Evolutionary conservation across 2,888 invertebrate genomes (phyloP).

Genomic region (Priocnemis perturbator): DNA sequence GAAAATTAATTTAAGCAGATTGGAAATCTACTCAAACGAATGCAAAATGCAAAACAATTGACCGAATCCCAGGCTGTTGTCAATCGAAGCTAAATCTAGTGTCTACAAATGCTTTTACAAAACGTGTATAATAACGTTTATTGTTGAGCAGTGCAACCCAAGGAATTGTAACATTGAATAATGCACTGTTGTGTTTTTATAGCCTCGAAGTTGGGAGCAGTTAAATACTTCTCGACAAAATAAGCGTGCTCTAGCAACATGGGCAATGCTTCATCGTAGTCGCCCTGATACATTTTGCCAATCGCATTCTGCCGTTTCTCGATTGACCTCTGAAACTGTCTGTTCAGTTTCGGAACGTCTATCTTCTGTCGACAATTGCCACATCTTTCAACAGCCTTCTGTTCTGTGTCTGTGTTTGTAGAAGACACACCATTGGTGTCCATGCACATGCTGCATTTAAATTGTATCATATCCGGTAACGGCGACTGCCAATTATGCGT

Average conservation of each 20-base stretch:
- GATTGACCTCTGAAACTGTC: conserved; percentile 59
- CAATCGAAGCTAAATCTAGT: too few species aligned
- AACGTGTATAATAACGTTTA: too few species aligned
- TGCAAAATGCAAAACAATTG: too few species aligned
- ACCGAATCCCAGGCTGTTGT: too few species aligned
- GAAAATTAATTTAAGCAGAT: too few species aligned
- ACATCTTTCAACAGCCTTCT: conserved; percentile 25
- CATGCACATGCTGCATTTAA: conserved; percentile 62
- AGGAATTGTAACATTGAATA: conserved; percentile 71
- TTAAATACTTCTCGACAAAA: conserved; percentile 63
- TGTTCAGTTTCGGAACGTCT: conserved; percentile 56
- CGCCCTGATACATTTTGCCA: conserved; percentile 65
- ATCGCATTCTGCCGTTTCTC: conserved; percentile 62
- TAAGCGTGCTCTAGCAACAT: conserved; percentile 63
- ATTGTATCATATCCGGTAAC: conserved; percentile 52
- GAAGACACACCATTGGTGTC: not conserved
- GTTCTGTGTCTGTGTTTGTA: conserved; percentile 10
- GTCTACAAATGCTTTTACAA: too few species aligned
- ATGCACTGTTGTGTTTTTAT: conserved; percentile 72
- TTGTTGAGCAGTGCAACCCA: conserved; percentile 52
- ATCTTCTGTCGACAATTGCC: conserved; percentile 52
- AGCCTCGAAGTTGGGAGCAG: conserved; percentile 66
- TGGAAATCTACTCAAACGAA: too few species aligned
- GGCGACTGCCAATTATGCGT: conserved; percentile 68
- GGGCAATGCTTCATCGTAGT: conserved; percentile 65